phyloP scores from a whole-genome alignment of 2,888 invertebrate genomes.

The Cantharis nigra region DNA sequence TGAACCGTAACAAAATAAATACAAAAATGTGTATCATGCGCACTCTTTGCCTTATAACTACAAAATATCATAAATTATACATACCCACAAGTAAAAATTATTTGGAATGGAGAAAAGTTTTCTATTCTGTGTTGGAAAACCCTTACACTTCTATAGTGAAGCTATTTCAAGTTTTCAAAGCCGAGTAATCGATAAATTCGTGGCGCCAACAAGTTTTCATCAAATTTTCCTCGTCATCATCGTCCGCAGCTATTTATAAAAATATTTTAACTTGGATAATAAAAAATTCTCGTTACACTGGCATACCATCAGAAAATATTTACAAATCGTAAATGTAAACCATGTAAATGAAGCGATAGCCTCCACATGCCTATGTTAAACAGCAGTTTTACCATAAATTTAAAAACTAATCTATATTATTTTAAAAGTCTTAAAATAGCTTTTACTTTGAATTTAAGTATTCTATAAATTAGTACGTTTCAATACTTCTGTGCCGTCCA shows the following conservation, averaged over 20 bases:
- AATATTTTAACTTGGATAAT: not conserved
- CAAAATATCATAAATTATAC: too few species aligned
- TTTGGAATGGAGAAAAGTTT: too few species aligned
- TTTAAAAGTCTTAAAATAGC: too few species aligned
- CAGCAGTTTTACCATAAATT: not conserved
- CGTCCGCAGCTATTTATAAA: not conserved
- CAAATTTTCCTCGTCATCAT: not conserved
- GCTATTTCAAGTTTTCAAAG: not conserved
- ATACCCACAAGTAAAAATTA: not conserved
- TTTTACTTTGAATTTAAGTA: too few species aligned
- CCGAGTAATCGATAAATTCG: not conserved
- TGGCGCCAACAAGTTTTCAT: not conserved
- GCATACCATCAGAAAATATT: not conserved
- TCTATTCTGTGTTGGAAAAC: not conserved
- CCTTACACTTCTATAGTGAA: not conserved
- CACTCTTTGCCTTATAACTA: too few species aligned
- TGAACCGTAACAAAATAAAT: too few species aligned
- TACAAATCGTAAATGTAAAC: not conserved
- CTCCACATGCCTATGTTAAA: not conserved
- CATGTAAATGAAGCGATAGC: not conserved
- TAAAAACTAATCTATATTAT: not conserved
- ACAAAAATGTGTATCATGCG: too few species aligned
- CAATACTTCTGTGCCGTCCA: too few species aligned
- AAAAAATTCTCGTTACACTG: not conserved
- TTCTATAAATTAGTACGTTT: too few species aligned